Conservation (phyloP, 2,113 vertebrate genomes). For the Miniopterus natalensis region DNA sequence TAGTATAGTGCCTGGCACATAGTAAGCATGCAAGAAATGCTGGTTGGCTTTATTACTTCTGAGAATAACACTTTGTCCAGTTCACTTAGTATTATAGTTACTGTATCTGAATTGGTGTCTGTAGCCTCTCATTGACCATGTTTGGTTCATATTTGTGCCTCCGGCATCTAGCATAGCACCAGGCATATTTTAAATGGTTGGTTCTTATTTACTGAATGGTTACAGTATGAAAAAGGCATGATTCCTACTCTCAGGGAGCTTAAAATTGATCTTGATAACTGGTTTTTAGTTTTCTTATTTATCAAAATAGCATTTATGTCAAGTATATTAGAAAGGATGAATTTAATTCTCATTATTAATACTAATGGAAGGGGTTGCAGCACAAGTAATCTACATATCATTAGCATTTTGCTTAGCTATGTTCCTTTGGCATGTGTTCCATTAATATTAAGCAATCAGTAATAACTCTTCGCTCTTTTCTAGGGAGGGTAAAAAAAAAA, state of each 20-base stretch:
- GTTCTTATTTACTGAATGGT: not conserved
- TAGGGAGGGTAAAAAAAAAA: not conserved
- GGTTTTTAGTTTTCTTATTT: constrained; percentile 17
- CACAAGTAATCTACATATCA: not conserved
- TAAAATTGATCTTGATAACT: constrained; percentile 56
- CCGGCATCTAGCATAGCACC: not conserved
- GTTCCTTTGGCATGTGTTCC: constrained; percentile 5
- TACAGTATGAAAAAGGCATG: constrained; percentile 10
- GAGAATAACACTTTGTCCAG: constrained; percentile 32
- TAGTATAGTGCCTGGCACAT: not conserved
- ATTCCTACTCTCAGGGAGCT: constrained; percentile 34
- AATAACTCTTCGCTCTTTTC: constrained; percentile 2
- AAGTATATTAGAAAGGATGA: constrained; percentile 27
- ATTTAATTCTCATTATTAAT: constrained; percentile 53
- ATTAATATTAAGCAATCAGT: not conserved
- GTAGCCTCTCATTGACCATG: not conserved
- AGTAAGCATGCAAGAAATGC: not conserved
- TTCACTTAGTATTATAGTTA: constrained; percentile 21
- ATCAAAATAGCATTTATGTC: not conserved
- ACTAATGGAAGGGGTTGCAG: constrained; percentile 27
- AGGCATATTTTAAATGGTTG: constrained; percentile 41
- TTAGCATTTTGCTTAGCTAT: constrained; percentile 39
- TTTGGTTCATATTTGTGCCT: constrained; percentile 58
- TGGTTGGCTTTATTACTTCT: constrained; percentile 50
- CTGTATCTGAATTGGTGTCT: constrained; percentile 13